Conservation (phyloP, 2,888 invertebrate species). For the Harmothoe impar region DNA sequence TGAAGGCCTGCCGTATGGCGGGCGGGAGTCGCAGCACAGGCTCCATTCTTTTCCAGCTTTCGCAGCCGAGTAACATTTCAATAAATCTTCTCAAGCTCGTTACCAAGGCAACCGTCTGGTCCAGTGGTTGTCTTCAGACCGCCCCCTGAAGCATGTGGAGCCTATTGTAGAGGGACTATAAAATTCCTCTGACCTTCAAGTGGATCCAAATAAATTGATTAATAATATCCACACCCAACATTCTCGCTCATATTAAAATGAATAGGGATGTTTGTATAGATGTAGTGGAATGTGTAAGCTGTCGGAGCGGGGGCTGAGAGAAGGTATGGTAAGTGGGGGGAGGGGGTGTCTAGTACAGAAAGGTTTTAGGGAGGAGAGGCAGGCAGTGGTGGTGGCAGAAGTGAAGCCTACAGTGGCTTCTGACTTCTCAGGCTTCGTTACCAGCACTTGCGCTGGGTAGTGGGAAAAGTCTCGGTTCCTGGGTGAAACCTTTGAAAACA, state of each 20-base stretch:
- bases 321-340: too few species aligned
- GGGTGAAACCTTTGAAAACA: conserved; percentile 4
- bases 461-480: neutral
- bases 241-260: too few species aligned
- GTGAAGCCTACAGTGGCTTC: neutral
- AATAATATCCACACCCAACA: too few species aligned
- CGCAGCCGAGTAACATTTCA: conserved; percentile 39
- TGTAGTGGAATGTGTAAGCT: too few species aligned
- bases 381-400: neutral
- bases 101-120: conserved; percentile 15
- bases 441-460: neutral
- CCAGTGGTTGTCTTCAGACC: neutral
- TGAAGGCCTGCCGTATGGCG: conserved; percentile 3
- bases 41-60: neutral
- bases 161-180: too few species aligned
- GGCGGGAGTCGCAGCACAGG: neutral
- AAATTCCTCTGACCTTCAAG: too few species aligned
- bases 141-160: neutral
- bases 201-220: too few species aligned
- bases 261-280: too few species aligned
- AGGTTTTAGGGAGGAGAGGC: neutral
- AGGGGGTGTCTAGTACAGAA: too few species aligned
- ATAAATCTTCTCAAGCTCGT: conserved; percentile 23
- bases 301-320: too few species aligned
- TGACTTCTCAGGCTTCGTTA: conserved; percentile 2